Conservation (phyloP, 1,140 invertebrate species). For the Papilio polyxenes region DNA sequence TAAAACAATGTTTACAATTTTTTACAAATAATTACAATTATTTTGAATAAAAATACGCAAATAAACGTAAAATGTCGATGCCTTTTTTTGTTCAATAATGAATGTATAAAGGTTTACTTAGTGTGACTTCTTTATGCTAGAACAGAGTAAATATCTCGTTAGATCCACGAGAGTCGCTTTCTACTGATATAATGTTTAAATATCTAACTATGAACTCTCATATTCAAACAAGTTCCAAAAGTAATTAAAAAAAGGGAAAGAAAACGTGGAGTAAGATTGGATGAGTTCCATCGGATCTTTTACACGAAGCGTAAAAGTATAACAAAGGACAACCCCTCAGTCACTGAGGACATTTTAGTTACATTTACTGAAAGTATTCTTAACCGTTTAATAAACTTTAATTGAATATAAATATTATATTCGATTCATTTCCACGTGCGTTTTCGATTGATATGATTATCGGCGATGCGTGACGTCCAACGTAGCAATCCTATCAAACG, state of each 20-base stretch:
- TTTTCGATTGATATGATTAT: conserved; percentile 22
- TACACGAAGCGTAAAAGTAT: too few relatives aligned
- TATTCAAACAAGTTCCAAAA: too few relatives aligned
- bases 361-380: background rate
- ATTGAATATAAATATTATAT: background rate
- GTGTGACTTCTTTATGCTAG: background rate
- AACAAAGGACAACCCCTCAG: too few relatives aligned
- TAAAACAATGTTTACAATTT: background rate
- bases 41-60: background rate
- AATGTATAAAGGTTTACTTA: background rate
- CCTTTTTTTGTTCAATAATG: background rate
- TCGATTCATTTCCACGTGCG: background rate
- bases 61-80: background rate
- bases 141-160: too few relatives aligned
- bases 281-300: too few relatives aligned
- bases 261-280: too few relatives aligned
- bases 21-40: background rate
- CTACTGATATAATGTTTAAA: too few relatives aligned
- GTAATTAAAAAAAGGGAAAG: too few relatives aligned
- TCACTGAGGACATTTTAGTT: background rate
- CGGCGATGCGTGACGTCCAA: background rate
- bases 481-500: conserved; percentile 39
- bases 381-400: background rate
- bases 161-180: too few relatives aligned
- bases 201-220: too few relatives aligned